Percentiles rank a stretch among this genome's conserved stretches.
Conservation (phyloP, 2,113 vertebrate species). For the Anolis sagrei region DNA sequence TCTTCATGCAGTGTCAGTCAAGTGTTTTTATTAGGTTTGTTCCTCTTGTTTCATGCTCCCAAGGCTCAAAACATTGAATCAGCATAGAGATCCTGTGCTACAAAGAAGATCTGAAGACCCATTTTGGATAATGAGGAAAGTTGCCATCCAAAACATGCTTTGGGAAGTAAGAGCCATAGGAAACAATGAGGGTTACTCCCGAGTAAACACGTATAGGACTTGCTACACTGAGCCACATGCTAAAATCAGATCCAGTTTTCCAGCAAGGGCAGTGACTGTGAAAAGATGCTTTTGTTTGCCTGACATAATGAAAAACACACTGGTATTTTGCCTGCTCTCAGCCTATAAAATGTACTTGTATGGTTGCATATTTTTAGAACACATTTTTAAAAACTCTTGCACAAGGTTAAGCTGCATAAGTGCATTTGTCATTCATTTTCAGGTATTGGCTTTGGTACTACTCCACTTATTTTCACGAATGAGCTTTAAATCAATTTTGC, state of each 20-base stretch:
- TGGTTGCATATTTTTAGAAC: not conserved
- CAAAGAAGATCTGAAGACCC: not conserved
- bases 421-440: not conserved
- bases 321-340: not conserved
- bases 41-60: not conserved
- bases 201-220: not conserved
- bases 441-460: not conserved
- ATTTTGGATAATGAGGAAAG: not conserved
- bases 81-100: not conserved
- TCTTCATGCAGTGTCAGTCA: not conserved
- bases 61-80: not conserved
- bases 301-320: not conserved
- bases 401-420: too few relatives aligned
- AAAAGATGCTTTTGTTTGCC: not conserved
- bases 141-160: not conserved
- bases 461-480: not conserved
- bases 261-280: too few relatives aligned
- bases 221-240: not conserved
- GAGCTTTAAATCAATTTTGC: not conserved
- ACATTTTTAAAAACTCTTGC: too few relatives aligned
- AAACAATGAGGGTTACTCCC: not conserved
- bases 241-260: not conserved
- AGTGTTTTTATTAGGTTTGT: not conserved
- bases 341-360: not conserved
- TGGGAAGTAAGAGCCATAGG: not conserved